Base-by-base conservation (phyloP, 2,888 invertebrate genomes). In the Lathronympha strigana region DNA sequence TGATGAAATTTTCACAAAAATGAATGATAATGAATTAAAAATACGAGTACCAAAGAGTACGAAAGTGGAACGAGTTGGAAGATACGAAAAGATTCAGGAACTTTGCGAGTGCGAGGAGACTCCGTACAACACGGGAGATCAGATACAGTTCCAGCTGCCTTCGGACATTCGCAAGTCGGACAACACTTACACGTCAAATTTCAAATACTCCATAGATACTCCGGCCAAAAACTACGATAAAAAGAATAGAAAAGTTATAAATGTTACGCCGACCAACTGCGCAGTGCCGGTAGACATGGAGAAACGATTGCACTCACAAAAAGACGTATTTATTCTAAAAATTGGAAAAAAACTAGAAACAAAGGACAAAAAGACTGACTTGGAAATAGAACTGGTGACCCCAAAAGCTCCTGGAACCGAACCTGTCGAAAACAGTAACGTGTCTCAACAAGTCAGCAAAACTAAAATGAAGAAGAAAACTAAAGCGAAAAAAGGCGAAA, bases 331-430 rank as follows among this genome's bases (percentile, higher is more conserved):
- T 62, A 88, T 92, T 71, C 76, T 92, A 5, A 92, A 90, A 79
- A 90, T 92, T 66, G 91, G 91, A 25, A 92, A 92, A 67, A 91
- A 90, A 71, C 73, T 91, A 19, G 91, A 92, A 74, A 87, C 87
- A 0, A 83, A 84, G 72, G 89, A 92, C 61, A 91, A 88, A 72
- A 92, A 87, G 71, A 91, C 90, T 21, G 91, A 91, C 68, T 80
- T 92, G 9, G 91, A 90, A 80, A 92, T 92, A 71, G 90, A 92
- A 78, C 75, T 92, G 0, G 79, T 89, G 0, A 91, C 91, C 1
- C 91, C 91, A 11, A 91, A 90, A 76, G 79, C 76, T 9, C 86
- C 84, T 1, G 62, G 67, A n/a, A 75, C 74, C 4, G 80, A 76
- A 61, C 68, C 72, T 1, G 50, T 67, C 4, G 80, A 78, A 19